Percentiles rank a stretch among this genome's conserved stretches.
Conservation (phyloP, 2,888 invertebrate genomes). For the Euphydryas editha region DNA sequence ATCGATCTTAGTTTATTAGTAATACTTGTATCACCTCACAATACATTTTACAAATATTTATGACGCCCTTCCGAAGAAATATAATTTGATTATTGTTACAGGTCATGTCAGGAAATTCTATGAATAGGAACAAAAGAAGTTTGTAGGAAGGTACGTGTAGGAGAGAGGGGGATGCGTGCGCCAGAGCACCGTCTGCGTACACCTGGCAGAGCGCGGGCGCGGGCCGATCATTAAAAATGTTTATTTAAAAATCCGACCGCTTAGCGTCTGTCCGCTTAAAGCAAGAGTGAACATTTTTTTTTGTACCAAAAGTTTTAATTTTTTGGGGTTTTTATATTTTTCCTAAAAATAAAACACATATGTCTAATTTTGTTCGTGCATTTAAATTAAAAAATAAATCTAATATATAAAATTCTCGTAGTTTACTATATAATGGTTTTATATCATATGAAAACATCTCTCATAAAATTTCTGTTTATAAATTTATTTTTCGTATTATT, state of each 20-base stretch:
- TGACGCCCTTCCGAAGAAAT: constrained; percentile 45
- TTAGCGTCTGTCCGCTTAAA: constrained; percentile 60
- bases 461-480: no score
- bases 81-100: constrained; percentile 74
- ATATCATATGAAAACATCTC: no score
- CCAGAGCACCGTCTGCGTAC: constrained; percentile 75
- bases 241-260: constrained; percentile 84
- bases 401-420: no score
- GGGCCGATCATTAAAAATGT: constrained; percentile 83
- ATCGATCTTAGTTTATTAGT: background rate
- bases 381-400: no score
- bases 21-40: constrained; percentile 2
- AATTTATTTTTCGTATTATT: background rate
- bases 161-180: constrained; percentile 52
- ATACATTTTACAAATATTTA: constrained; percentile 34
- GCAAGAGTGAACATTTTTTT: constrained; percentile 49
- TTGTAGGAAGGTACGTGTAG: constrained; percentile 50
- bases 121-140: constrained; percentile 76
- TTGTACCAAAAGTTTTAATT: constrained; percentile 2
- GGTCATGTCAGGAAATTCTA: constrained; percentile 53
- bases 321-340: background rate
- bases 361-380: background rate
- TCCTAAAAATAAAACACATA: background rate
- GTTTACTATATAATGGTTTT: no score
- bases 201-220: constrained; percentile 75